Conservation (phyloP, 2,888 invertebrate species). For the Argyra leucocephala region DNA sequence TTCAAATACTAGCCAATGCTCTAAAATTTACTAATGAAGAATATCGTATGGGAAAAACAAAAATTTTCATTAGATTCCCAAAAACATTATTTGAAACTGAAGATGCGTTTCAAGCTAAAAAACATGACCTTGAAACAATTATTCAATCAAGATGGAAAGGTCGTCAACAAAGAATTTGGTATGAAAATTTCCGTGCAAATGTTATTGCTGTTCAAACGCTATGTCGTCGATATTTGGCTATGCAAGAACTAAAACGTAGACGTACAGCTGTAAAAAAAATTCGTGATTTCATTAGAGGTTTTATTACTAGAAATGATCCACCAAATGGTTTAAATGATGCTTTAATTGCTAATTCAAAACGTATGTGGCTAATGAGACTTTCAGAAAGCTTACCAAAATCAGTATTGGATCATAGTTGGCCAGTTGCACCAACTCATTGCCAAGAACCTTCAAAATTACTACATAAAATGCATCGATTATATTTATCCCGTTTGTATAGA, state of each 20-base stretch:
- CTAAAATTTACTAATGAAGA: slow-evolving; percentile 65
- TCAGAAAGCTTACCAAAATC: slow-evolving; percentile 57
- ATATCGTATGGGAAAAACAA: slow-evolving; percentile 82
- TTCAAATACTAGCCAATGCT: slow-evolving; percentile 61
- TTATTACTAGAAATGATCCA: slow-evolving; percentile 74
- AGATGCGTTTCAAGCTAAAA: slow-evolving; percentile 78
- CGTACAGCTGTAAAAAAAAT: slow-evolving; percentile 62
- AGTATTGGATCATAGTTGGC: slow-evolving; percentile 70
- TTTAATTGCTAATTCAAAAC: slow-evolving; percentile 69
- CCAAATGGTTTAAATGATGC: slow-evolving; percentile 67
- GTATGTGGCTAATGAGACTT: slow-evolving; percentile 66
- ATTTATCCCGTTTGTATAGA: slow-evolving; percentile 66
- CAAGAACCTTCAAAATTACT: slow-evolving; percentile 58
- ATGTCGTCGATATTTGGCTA: slow-evolving; percentile 64
- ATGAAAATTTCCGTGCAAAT: slow-evolving; percentile 54
- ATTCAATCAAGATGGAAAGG: slow-evolving; percentile 79
- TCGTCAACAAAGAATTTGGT: slow-evolving; percentile 60
- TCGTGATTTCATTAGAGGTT: slow-evolving; percentile 68
- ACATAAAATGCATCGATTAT: slow-evolving; percentile 58
- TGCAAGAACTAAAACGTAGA: slow-evolving; percentile 55
- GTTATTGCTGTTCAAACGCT: slow-evolving; percentile 68
- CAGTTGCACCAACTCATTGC: slow-evolving; percentile 64
- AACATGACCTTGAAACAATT: slow-evolving; percentile 74
- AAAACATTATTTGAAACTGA: slow-evolving; percentile 83
- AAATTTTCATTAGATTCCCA: slow-evolving; percentile 84